Conservation (phyloP, 2,888 invertebrate species). For the Hyalella azteca region DNA sequence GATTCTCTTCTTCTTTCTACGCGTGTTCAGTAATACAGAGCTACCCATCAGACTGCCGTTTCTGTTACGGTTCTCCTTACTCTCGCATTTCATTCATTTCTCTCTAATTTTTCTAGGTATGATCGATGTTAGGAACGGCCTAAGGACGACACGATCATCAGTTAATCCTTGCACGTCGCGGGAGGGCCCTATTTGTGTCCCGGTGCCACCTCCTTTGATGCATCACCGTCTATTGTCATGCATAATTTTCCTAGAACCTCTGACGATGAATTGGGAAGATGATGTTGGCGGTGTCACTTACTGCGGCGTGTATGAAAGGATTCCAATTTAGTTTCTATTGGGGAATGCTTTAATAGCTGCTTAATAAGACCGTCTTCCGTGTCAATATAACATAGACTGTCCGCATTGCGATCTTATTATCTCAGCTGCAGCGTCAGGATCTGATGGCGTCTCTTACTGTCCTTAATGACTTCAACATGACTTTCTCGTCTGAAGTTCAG, state of each 20-base stretch:
- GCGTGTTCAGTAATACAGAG: too few relatives aligned
- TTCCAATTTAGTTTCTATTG: slow-evolving; percentile 27
- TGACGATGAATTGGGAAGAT: not conserved
- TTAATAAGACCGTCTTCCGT: not conserved
- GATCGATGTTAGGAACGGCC: too few relatives aligned
- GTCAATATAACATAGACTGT: not conserved
- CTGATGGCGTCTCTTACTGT: not conserved
- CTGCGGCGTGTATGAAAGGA: not conserved
- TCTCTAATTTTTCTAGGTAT: too few relatives aligned
- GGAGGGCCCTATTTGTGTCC: slow-evolving; percentile 12
- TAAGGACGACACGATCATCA: too few relatives aligned
- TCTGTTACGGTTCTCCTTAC: too few relatives aligned
- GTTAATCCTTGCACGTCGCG: not conserved
- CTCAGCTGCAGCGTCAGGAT: not conserved
- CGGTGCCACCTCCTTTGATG: slow-evolving; percentile 26
- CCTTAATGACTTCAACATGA: not conserved
- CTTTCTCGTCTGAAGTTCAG: not conserved
- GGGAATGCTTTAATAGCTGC: slow-evolving; percentile 9
- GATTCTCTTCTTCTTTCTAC: too few relatives aligned
- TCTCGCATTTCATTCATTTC: too few relatives aligned
- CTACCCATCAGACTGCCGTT: too few relatives aligned
- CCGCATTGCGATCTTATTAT: not conserved
- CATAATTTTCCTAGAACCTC: slow-evolving; percentile 15
- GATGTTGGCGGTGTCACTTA: too few relatives aligned
- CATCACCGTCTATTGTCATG: slow-evolving; percentile 14